Percentiles rank a stretch among this genome's conserved stretches.
Evolutionary conservation across 2,797 vertebrate genomes (phyloP).

Genomic region (Mormyrops boulengeri): DNA sequence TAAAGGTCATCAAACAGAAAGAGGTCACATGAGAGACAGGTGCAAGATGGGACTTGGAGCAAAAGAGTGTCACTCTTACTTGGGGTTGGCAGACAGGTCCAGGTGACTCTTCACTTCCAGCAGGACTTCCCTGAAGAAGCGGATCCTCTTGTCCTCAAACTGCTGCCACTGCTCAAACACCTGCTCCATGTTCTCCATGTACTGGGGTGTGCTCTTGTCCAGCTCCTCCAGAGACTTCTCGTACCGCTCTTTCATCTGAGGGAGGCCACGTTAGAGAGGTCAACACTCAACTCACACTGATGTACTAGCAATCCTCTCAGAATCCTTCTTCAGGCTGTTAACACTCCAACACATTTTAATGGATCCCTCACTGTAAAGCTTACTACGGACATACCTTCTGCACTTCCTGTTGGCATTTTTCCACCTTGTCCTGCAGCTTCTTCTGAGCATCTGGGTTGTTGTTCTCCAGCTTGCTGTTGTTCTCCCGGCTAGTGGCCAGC

Average conservation of each 20-base stretch:
- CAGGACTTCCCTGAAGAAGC: constrained; percentile 82
- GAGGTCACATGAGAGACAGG: background rate
- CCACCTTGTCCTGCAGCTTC: constrained; percentile 95
- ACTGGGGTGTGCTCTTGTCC: constrained; percentile 83
- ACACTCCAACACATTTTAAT: background rate
- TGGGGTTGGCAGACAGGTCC: constrained; percentile 82
- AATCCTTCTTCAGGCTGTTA: background rate
- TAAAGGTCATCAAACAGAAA: background rate
- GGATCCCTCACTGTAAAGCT: background rate
- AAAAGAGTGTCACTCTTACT: constrained; percentile 54
- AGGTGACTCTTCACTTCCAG: constrained; percentile 88
- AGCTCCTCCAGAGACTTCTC: constrained; percentile 87
- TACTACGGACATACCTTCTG: constrained; percentile 71
- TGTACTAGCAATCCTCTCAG: background rate
- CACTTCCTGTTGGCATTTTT: constrained; percentile 90
- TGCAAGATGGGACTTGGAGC: background rate
- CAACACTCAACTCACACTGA: background rate
- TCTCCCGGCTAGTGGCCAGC: constrained; percentile 81
- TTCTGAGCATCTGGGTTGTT: constrained; percentile 87
- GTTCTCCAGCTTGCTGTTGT: constrained; percentile 83
- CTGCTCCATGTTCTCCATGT: constrained; percentile 99
- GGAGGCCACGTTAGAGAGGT: background rate
- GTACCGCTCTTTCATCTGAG: constrained; percentile 85
- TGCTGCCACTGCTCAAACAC: constrained; percentile 96
- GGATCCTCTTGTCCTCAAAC: constrained; percentile 87